Evolutionary conservation across 2,888 invertebrate species (phyloP), one percentile per base, ranked within the genome.

Genomic region (Cataglyphis livida): DNA sequence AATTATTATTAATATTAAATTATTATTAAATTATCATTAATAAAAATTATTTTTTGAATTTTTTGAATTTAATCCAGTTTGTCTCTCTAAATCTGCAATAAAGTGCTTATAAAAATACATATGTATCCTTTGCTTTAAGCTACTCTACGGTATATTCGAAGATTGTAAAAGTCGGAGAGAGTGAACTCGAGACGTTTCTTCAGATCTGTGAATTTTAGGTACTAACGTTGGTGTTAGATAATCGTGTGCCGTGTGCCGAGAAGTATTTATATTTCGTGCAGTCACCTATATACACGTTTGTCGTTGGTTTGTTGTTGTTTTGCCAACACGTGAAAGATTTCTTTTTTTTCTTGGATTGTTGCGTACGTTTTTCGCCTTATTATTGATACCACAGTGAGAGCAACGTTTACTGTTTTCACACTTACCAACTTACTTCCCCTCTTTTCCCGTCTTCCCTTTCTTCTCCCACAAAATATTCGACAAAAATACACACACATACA

Each of bases 151-250:
- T 21, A 54, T 51, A 61, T 79, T 4, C 28, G 28, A 66, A 70
- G 4, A 71, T 48, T 18, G 25, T 9, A 18, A 38, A 59, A 79
- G 35, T 70, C 41, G 38, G 28, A 57, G 15, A 65, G 12, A 76
- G 38, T n/a, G 21, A 66, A 66, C 76, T 70, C 78, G 78, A 59
- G 71, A 79, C 48, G 78, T 70, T 84, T 86, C 65, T 65, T 81
- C 85, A 85, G 85, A 74, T 85, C 88, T 89, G 89, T 88, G 82
- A 86, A 85, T 91, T 51, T 93, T 93, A 94, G 93, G 93, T 93
- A 94, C 94, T 94, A 94, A 94, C 94, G 93, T 94, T 94, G 94
- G 92, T 94, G 94, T 94, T 94, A 94, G 94, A 93, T 94, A 93
- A 94, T 93, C 93, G 94, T 94, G 94, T 94, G 94, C 90, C 94